Conservation (phyloP, 2,888 invertebrate genomes). For the Drosophila koepferae region DNA sequence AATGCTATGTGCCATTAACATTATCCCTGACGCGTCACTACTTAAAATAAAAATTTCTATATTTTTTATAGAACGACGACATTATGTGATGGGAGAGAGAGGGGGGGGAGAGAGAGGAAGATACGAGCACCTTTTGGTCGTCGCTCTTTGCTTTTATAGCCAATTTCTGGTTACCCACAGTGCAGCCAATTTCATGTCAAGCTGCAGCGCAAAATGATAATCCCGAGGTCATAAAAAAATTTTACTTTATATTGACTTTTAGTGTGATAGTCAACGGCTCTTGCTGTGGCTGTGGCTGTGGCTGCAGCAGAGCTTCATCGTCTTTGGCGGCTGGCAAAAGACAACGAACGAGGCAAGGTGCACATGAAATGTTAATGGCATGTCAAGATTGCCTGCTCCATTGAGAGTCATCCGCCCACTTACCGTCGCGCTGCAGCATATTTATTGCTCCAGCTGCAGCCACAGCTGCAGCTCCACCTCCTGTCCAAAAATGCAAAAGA, state of each 20-base stretch:
- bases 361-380: conserved; percentile 80
- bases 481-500: conserved; percentile 52
- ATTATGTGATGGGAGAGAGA: not conserved
- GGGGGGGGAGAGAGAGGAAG: not conserved
- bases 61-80: conserved; percentile 62
- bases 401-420: conserved; percentile 16
- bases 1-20: conserved; percentile 81
- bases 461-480: not conserved
- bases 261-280: conserved; percentile 73
- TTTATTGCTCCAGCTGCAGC: conserved; percentile 56
- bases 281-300: conserved; percentile 11
- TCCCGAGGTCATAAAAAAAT: conserved; percentile 80
- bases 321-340: conserved; percentile 44
- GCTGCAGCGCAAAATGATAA: conserved; percentile 79
- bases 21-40: conserved; percentile 81
- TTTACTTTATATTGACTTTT: conserved; percentile 81
- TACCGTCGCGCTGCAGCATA: conserved; percentile 47
- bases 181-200: conserved; percentile 80
- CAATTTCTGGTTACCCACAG: conserved; percentile 80
- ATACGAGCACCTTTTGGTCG: conserved; percentile 69
- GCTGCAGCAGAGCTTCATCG: conserved; percentile 5
- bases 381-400: conserved; percentile 72
- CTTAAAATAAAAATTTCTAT: conserved; percentile 81
- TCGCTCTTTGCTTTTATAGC: conserved; percentile 72
- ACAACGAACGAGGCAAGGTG: conserved; percentile 70